Evolutionary conservation across 2,113 vertebrate genomes (phyloP).

Genomic region (Myrmecobius fasciatus): DNA sequence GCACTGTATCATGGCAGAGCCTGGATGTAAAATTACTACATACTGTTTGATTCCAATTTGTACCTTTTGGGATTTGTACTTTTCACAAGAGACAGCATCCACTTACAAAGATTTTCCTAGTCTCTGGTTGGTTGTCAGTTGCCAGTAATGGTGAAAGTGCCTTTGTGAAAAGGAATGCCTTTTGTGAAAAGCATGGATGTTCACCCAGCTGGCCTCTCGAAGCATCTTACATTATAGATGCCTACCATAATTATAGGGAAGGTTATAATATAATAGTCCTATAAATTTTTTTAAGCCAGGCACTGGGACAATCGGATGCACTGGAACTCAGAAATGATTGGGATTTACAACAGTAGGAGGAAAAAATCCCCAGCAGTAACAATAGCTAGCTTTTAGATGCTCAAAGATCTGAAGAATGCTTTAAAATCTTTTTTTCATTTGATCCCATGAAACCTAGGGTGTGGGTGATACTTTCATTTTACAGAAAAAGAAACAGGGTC

Average conservation of each 20-base stretch:
- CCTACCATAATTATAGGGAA: neutral
- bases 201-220: neutral
- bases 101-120: neutral
- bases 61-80: neutral
- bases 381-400: neutral
- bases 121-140: neutral
- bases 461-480: neutral
- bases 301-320: neutral
- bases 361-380: neutral
- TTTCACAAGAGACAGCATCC: neutral
- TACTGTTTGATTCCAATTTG: neutral
- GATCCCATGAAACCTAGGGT: neutral
- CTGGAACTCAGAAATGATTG: neutral
- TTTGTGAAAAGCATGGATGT: neutral
- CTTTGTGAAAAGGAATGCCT: neutral
- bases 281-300: neutral
- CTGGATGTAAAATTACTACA: neutral
- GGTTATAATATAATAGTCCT: neutral
- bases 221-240: neutral
- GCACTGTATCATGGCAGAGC: neutral
- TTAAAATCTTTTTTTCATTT: neutral
- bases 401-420: neutral
- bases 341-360: neutral
- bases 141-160: neutral
- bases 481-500: neutral